Evolutionary conservation across 2,888 invertebrate species (phyloP).

Genomic region (Seladonia tumulorum): DNA sequence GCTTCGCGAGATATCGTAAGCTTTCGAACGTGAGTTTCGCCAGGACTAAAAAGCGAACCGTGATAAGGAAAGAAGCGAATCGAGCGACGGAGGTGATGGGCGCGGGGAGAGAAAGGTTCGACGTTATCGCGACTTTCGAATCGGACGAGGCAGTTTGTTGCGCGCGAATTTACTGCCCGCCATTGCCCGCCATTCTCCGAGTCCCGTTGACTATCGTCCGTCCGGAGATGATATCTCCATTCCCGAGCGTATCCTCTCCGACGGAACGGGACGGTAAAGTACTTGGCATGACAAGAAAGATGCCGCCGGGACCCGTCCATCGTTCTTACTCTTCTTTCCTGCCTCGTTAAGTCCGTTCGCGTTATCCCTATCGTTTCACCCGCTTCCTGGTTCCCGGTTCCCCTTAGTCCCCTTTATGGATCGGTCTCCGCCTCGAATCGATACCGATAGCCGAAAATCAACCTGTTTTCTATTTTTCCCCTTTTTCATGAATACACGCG

Average conservation of each 20-base stretch:
- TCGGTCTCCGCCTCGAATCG: background rate
- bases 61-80: background rate
- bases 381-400: background rate
- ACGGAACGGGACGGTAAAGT: constrained; percentile 39
- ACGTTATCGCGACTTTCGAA: constrained; percentile 41
- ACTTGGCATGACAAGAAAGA: constrained; percentile 34
- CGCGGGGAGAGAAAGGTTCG: background rate
- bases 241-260: constrained; percentile 45
- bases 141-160: constrained; percentile 72
- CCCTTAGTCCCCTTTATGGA: background rate
- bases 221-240: constrained; percentile 70
- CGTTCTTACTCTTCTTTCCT: constrained; percentile 50
- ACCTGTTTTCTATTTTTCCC: too few relatives aligned
- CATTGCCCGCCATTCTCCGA: background rate
- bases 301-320: constrained; percentile 32
- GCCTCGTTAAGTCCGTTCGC: constrained; percentile 55
- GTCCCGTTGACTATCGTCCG: constrained; percentile 70
- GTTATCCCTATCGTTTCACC: constrained; percentile 33
- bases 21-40: background rate
- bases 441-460: background rate
- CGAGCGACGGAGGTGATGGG: background rate
- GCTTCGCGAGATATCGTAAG: background rate
- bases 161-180: constrained; percentile 73
- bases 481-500: too few relatives aligned
- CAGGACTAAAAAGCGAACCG: background rate